Conservation (phyloP, 1,140 invertebrate genomes). For the Paraescarpia echinospica region DNA sequence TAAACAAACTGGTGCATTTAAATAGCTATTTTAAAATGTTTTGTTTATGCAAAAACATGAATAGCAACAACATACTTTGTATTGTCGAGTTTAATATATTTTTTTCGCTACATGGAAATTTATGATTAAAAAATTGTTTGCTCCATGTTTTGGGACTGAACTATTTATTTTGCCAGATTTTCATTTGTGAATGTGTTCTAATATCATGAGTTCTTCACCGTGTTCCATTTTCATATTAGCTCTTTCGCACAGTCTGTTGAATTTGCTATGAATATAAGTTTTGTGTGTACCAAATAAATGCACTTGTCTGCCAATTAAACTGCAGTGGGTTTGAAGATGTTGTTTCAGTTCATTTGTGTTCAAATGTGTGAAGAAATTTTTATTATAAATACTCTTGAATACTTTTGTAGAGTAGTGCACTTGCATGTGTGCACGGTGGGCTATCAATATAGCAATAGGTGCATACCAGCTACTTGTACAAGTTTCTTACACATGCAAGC, state of each 20-base stretch:
- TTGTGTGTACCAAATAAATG: slow-evolving; percentile 6
- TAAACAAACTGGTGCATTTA: not conserved
- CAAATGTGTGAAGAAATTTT: not conserved
- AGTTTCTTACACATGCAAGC: no score
- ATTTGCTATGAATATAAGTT: slow-evolving; percentile 6
- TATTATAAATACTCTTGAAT: not conserved
- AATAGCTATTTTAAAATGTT: not conserved
- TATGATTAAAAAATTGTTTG: not conserved
- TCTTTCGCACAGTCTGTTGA: not conserved
- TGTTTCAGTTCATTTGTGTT: not conserved
- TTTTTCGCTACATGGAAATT: not conserved
- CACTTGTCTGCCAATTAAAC: slow-evolving; percentile 5
- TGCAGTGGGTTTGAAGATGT: not conserved
- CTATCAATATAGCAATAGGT: no score
- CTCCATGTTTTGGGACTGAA: not conserved
- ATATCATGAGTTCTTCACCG: not conserved
- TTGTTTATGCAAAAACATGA: not conserved
- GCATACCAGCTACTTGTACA: no score
- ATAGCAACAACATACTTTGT: not conserved
- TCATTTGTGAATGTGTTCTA: not conserved
- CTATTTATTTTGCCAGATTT: not conserved
- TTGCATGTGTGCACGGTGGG: no score
- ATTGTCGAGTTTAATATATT: not conserved
- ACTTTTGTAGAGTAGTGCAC: no score
- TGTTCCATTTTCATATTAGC: not conserved